Evolutionary conservation across 2,888 invertebrate genomes (phyloP), one percentile per base, ranked within the genome.

Genomic region (Furcula furcula): DNA sequence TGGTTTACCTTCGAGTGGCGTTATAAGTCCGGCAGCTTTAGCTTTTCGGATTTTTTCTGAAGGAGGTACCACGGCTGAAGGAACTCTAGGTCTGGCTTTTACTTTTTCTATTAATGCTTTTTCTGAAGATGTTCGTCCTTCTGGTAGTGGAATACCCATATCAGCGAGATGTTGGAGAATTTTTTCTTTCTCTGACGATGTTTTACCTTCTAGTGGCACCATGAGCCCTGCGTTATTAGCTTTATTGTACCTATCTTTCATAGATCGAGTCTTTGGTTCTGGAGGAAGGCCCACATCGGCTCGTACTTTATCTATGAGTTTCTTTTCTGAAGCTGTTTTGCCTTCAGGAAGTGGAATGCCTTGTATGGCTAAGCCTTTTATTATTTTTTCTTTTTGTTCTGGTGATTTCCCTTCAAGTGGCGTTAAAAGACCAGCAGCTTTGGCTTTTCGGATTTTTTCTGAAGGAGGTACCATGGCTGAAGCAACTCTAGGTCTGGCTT

Each of bases 311-410:
- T 43, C 37, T 19, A 42, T 44, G 46, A 18, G 42, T 38, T 39
- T 41, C 46, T 31, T 42, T 40, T 38, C 36, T 32, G 34, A 31
- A 15, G 40, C 21, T 4, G 33, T 40, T 28, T 34, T 42, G 0
- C 30, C 45, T 28, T 49, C 55, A 9, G 55, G 55, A 20, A 56
- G 34, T 12, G 53, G 59, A 18, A 62, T 21, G 1, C 65, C 66
- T 44, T 44, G 20, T 21, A 47, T 48, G 2, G 55, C 53, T 32
- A 56, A 37, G 4, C 42, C 55, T 37, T 22, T 50, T 0, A 68
- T 11, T 7, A 71, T 4, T 34, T 57, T 59, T 48, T 64, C 65
- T 47, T 66, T 69, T 32, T 65, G 52, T 9, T 35, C 45, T 11
- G 38, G 30, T 1, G 58, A 38, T 40, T 67, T 62, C 3, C 64